Conservation (phyloP, 2,113 vertebrate species). For the Neopipo cinnamomea region DNA sequence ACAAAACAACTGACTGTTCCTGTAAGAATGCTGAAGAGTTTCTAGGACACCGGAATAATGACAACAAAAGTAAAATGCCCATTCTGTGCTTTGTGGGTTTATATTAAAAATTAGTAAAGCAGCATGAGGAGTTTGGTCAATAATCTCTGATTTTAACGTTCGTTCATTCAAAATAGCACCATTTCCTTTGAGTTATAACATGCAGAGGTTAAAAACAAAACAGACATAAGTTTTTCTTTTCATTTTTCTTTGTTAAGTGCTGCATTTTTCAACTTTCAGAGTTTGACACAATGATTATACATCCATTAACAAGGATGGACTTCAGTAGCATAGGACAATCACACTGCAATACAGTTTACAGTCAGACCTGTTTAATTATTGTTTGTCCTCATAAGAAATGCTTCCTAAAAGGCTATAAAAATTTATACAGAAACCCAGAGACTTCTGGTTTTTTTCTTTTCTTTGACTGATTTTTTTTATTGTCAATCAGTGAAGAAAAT, state of each 20-base stretch:
- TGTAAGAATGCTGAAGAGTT: background rate
- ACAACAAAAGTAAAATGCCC: background rate
- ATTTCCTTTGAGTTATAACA: background rate
- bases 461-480: background rate
- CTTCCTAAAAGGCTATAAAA: background rate
- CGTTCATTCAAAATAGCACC: background rate
- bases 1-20: background rate
- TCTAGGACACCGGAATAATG: background rate
- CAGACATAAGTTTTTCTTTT: background rate
- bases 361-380: background rate
- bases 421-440: background rate
- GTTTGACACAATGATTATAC: background rate
- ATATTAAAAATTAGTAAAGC: background rate
- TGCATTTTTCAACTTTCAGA: background rate
- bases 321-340: background rate
- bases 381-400: background rate
- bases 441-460: background rate
- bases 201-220: background rate
- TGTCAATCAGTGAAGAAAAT: background rate
- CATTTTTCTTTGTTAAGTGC: background rate
- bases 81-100: background rate
- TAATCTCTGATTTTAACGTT: rapidly evolving
- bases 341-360: background rate
- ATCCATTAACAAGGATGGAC: background rate
- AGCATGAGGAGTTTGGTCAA: background rate